Percentiles rank a stretch among this genome's conserved stretches.
phyloP scores from a whole-genome alignment of 2,888 invertebrate species.

The Nymphalis urticae region DNA sequence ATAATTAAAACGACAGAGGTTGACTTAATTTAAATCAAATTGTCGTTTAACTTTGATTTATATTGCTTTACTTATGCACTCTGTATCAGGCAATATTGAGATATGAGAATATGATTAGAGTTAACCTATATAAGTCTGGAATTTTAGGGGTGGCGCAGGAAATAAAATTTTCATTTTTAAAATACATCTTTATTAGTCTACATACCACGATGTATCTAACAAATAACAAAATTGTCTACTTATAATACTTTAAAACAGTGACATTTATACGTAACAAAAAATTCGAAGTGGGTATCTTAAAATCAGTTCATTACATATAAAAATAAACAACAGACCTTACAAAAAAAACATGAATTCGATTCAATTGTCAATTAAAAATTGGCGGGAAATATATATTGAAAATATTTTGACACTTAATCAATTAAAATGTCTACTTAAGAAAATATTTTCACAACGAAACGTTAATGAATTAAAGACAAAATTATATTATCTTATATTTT shows the following conservation, averaged over 20 bases:
- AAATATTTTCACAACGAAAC: not conserved
- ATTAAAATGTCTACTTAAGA: not conserved
- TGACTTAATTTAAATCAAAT: too few relatives aligned
- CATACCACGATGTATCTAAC: slow-evolving; percentile 59
- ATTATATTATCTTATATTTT: not conserved
- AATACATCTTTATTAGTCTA: slow-evolving; percentile 60
- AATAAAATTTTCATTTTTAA: slow-evolving; percentile 38
- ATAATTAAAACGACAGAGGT: too few relatives aligned
- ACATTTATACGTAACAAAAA: slow-evolving; percentile 33
- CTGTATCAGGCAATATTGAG: too few relatives aligned
- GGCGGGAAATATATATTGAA: slow-evolving; percentile 2
- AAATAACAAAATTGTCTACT: slow-evolving; percentile 71
- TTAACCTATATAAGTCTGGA: too few relatives aligned
- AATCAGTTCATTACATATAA: slow-evolving; percentile 5
- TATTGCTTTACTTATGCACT: too few relatives aligned
- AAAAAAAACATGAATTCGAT: not conserved
- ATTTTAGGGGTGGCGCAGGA: not conserved
- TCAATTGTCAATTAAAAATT: slow-evolving; percentile 1
- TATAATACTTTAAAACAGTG: slow-evolving; percentile 45
- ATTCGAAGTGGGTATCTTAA: not conserved
- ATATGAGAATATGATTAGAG: too few relatives aligned
- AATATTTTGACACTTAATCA: not conserved
- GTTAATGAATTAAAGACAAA: not conserved
- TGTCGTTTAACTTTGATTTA: too few relatives aligned
- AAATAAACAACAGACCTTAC: not conserved